Percentiles rank a stretch among this genome's conserved stretches.
These are phyloP conservation scores for Luehdorfia chinensis DNA, from an alignment of 1,140 invertebrate genomes.

Conservation along the genomic window DNA sequence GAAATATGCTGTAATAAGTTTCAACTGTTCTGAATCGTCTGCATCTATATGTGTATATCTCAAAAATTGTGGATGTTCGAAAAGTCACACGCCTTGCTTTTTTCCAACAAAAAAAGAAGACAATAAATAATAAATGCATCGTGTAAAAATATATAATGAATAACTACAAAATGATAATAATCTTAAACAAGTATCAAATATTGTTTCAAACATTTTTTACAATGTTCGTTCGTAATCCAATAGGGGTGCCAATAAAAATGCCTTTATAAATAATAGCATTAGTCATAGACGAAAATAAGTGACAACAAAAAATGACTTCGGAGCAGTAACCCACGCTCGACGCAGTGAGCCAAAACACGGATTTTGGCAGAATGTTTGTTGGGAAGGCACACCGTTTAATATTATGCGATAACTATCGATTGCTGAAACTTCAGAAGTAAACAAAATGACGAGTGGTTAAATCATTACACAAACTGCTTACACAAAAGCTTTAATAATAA, in stretches of 20 bases:
- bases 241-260: constrained; percentile 45
- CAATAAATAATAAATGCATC: too few species aligned
- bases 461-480: background rate
- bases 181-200: too few species aligned
- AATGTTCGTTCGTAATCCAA: constrained; percentile 43
- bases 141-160: too few species aligned
- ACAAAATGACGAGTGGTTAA: constrained; percentile 4
- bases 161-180: too few species aligned
- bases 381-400: constrained; percentile 1
- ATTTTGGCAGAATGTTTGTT: constrained; percentile 18
- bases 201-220: constrained; percentile 29
- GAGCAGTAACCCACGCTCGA: constrained; percentile 36
- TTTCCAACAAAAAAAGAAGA: too few species aligned
- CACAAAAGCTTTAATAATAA: too few species aligned
- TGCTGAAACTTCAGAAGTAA: background rate
- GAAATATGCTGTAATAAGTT: too few species aligned
- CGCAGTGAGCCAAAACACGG: constrained; percentile 29
- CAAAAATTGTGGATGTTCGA: too few species aligned
- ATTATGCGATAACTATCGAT: background rate
- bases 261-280: constrained; percentile 49
- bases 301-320: constrained; percentile 32
- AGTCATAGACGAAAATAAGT: constrained; percentile 53
- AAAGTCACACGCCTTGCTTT: too few species aligned
- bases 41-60: too few species aligned
- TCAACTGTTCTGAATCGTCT: too few species aligned